Percentiles rank a stretch among this genome's conserved stretches.
These are phyloP conservation scores for Taphrorychus bicolor DNA, from an alignment of 2,888 invertebrate species.

Conservation along the genomic window DNA sequence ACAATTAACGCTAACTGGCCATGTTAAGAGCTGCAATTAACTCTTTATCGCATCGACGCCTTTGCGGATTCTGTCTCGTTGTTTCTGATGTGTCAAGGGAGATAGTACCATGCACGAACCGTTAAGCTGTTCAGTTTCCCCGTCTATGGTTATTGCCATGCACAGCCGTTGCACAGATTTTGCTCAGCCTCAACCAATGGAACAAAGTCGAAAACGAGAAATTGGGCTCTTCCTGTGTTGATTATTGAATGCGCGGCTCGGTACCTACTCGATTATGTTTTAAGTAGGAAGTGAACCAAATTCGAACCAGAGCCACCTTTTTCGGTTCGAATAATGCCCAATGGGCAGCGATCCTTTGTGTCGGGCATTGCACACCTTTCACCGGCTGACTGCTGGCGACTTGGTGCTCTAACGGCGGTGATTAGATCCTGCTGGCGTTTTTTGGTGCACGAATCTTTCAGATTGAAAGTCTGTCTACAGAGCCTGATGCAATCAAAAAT, in stretches of 20 bases:
- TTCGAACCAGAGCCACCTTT: neutral
- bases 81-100: constrained; percentile 22
- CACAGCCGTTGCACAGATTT: too few relatives aligned
- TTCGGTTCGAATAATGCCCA: constrained; percentile 1
- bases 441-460: neutral
- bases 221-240: neutral
- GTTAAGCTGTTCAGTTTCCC: constrained; percentile 21
- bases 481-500: too few relatives aligned
- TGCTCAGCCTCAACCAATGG: neutral
- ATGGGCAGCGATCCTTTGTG: constrained; percentile 8
- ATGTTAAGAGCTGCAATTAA: constrained; percentile 34
- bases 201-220: neutral
- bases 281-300: constrained; percentile 6
- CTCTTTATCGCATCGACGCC: constrained; percentile 30
- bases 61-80: constrained; percentile 28
- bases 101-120: constrained; percentile 18
- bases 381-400: neutral
- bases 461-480: neutral
- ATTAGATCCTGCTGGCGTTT: neutral
- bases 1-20: constrained; percentile 34
- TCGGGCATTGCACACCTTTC: neutral
- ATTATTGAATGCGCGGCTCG: too few relatives aligned
- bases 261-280: neutral
- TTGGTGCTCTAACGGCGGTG: neutral
- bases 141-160: constrained; percentile 15